Evolutionary conservation across 30 jellyfish, hydroid and myxozoan genomes (phyloP).

Genomic region (Catostylus mosaicus): DNA sequence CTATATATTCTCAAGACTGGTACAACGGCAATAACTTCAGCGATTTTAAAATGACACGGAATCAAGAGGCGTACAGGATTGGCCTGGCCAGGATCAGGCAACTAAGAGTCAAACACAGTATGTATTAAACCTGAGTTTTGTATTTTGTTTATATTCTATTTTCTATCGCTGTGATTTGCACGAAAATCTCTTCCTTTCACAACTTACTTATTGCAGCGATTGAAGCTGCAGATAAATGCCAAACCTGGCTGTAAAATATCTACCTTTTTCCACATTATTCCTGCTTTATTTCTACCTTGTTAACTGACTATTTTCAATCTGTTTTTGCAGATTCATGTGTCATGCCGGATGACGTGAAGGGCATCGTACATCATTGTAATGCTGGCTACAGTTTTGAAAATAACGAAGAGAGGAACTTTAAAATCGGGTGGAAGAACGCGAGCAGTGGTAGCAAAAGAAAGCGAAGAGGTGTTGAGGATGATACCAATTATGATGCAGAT

Average conservation of each 20-base stretch:
- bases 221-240: too few species aligned
- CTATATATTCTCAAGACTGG: slow-evolving; percentile 44
- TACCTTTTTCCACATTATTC: too few species aligned
- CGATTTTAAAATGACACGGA: slow-evolving; percentile 40
- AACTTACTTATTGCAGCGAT: too few species aligned
- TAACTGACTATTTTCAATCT: neutral
- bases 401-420: slow-evolving; percentile 38
- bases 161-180: too few species aligned
- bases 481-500: neutral
- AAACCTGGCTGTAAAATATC: neutral
- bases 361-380: slow-evolving; percentile 13
- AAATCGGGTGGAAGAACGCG: slow-evolving; percentile 23
- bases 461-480: neutral
- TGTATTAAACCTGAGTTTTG: neutral
- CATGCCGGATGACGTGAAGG: slow-evolving; percentile 28
- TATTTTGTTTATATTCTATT: neutral
- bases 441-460: neutral
- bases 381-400: slow-evolving; percentile 29
- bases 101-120: slow-evolving; percentile 67
- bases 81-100: slow-evolving; percentile 81
- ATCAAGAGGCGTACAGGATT: slow-evolving; percentile 62
- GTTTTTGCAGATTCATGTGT: slow-evolving; percentile 21
- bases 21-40: slow-evolving; percentile 25
- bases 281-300: too few species aligned
- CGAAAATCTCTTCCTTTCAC: too few species aligned